These are phyloP conservation scores for Lichenostomus cassidix DNA, from an alignment of 2,113 vertebrate genomes.

Conservation along the genomic window DNA sequence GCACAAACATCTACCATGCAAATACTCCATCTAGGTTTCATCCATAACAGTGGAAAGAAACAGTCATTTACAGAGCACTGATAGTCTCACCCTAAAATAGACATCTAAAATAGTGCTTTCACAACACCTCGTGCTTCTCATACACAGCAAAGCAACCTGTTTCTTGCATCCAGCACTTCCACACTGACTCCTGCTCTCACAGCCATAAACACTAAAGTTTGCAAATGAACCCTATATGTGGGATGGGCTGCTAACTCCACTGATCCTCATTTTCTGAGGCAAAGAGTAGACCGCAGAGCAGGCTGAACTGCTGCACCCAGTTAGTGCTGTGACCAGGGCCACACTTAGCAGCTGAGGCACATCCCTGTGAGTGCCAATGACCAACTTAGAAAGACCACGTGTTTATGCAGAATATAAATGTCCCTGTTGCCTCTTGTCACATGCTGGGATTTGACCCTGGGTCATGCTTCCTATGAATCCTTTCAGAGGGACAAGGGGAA, in stretches of 20 bases:
- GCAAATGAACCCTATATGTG: accelerated
- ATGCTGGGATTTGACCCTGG: neutral
- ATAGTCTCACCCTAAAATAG: neutral
- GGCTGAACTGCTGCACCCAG: neutral
- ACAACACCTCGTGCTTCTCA: neutral
- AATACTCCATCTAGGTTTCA: neutral
- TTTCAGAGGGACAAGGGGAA: neutral
- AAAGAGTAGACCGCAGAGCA: neutral
- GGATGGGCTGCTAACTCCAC: neutral
- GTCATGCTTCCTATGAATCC: neutral
- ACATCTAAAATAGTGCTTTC: neutral
- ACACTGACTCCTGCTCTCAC: neutral
- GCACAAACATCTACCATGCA: neutral
- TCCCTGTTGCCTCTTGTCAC: neutral
- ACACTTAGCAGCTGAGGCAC: neutral
- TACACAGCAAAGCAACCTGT: neutral
- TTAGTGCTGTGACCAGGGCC: neutral
- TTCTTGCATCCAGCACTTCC: neutral
- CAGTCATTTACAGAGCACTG: neutral
- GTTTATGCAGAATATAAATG: neutral
- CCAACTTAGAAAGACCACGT: neutral
- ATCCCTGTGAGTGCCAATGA: neutral
- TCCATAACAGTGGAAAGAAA: neutral
- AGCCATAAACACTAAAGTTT: neutral
- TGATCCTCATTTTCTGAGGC: neutral